Percentiles rank a stretch among this genome's conserved stretches.
phyloP scores from a whole-genome alignment of 2,888 invertebrate genomes.

The Biston stratarius region DNA sequence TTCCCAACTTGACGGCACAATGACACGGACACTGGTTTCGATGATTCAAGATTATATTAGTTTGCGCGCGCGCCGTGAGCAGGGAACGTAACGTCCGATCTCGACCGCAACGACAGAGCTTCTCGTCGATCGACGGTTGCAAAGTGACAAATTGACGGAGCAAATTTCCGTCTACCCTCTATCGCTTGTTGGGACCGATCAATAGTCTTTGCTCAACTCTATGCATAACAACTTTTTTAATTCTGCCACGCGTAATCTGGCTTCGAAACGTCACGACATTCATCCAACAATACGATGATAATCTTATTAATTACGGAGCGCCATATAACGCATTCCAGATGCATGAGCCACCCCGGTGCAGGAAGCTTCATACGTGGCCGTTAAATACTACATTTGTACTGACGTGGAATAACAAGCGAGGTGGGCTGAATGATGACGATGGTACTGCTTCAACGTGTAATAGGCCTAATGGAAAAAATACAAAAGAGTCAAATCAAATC shows the following conservation, averaged over 20 bases:
- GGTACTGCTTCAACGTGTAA: conserved; percentile 17
- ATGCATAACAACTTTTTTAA: not conserved
- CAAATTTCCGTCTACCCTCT: too few relatives aligned
- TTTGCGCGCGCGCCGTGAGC: too few relatives aligned
- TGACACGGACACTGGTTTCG: too few relatives aligned
- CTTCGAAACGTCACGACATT: not conserved
- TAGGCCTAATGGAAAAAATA: conserved; percentile 6
- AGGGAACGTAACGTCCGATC: too few relatives aligned
- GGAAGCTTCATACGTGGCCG: conserved; percentile 53
- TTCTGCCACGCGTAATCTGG: not conserved
- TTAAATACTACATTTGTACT: conserved; percentile 55
- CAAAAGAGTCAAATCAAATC: not conserved
- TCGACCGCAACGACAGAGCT: too few relatives aligned
- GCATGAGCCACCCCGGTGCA: conserved; percentile 53
- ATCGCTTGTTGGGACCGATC: too few relatives aligned
- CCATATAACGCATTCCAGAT: conserved; percentile 44
- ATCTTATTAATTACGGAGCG: conserved; percentile 31
- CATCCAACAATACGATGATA: not conserved
- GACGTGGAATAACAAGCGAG: conserved; percentile 38
- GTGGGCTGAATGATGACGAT: conserved; percentile 44
- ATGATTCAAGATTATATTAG: too few relatives aligned
- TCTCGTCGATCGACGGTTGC: too few relatives aligned
- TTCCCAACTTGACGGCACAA: too few relatives aligned
- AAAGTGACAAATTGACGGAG: too few relatives aligned
- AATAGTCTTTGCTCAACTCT: too few relatives aligned